Conservation (phyloP, 2,888 invertebrate species). For the Nemotelus nigrinus region DNA sequence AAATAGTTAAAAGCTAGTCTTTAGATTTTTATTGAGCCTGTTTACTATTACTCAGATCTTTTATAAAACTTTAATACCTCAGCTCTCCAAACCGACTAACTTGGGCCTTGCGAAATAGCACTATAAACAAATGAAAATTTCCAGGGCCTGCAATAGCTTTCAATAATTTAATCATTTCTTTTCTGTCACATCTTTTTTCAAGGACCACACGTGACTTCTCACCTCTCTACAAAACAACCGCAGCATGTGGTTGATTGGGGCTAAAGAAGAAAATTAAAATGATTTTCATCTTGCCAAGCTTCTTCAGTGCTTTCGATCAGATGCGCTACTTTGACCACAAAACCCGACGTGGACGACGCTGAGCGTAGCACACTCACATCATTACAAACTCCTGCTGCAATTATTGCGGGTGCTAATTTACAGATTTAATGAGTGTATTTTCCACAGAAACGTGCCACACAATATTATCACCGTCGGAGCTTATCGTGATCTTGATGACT, state of each 20-base stretch:
- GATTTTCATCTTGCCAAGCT: slow-evolving; percentile 13
- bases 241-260: neutral
- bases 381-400: slow-evolving; percentile 14
- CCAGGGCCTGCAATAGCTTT: neutral
- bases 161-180: neutral
- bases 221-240: neutral
- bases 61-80: no score
- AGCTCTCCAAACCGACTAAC: no score
- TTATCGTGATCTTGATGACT: slow-evolving; percentile 29
- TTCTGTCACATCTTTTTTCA: neutral
- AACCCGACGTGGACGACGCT: neutral
- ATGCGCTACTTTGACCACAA: slow-evolving; percentile 1
- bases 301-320: neutral
- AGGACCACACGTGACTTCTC: neutral
- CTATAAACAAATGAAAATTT: neutral
- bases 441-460: slow-evolving; percentile 33
- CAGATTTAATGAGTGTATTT: slow-evolving; percentile 39
- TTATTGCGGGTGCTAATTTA: slow-evolving; percentile 41
- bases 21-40: no score
- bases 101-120: no score
- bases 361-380: neutral
- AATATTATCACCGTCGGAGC: neutral
- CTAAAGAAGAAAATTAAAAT: slow-evolving; percentile 29
- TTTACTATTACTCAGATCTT: no score
- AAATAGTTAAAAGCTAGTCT: no score